These are phyloP conservation scores for Delichon dasypus DNA, from an alignment of 2,797 vertebrate species.

Conservation along the genomic window DNA sequence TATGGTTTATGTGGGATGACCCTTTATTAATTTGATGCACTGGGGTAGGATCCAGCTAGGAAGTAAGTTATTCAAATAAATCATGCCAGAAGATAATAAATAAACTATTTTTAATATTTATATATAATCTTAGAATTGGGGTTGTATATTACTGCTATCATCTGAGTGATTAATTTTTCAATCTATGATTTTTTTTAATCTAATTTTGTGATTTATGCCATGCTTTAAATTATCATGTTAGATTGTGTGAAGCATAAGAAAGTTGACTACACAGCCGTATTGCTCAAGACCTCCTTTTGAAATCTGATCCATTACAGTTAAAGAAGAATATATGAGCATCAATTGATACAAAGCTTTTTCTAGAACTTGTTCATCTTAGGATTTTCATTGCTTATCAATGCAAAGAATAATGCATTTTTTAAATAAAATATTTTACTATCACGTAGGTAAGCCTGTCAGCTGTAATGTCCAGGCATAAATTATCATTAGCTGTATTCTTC, in stretches of 20 bases:
- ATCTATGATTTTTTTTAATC: neutral
- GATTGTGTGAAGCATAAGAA: neutral
- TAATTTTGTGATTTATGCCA: neutral
- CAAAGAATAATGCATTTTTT: neutral
- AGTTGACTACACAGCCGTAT: neutral
- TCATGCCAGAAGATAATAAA: neutral
- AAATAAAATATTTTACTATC: neutral
- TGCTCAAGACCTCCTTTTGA: neutral
- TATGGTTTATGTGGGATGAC: neutral
- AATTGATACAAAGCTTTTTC: neutral
- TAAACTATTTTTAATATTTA: neutral
- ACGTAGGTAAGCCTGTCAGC: neutral
- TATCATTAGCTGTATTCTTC: neutral
- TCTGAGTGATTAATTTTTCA: neutral
- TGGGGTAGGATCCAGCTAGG: neutral
- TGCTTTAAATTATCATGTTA: neutral
- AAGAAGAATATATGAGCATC: neutral
- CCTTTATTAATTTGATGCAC: neutral
- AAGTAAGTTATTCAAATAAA: neutral
- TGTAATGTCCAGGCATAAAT: neutral
- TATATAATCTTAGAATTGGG: neutral
- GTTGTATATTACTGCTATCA: neutral
- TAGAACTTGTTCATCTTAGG: neutral
- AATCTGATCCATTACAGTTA: neutral
- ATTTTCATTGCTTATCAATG: neutral